Evolutionary conservation across 2,797 vertebrate genomes (phyloP), one percentile per base, ranked within the genome.

Genomic region (Eidolon dupreanum): DNA sequence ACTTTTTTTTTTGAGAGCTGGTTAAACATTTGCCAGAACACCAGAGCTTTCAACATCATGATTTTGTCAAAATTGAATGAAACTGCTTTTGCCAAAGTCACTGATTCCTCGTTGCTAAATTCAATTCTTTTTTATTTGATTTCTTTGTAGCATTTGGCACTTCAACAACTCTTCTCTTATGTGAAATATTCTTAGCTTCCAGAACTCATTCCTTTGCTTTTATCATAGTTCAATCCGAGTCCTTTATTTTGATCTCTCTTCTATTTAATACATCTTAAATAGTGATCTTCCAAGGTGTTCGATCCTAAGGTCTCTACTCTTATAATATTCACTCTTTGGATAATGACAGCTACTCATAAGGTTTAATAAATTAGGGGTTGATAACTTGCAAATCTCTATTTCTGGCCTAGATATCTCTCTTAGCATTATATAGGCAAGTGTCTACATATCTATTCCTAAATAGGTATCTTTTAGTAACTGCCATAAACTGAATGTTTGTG

Each of bases 101-200:
- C 10, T 22, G 19, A 68, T 88, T 68, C 31, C 46, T 68, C 68
- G 17, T 73, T 68, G 8, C 38, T 75, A 93, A 84, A 85, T 68
- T 59, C 28, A 38, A 31, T 91, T 53, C 36, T 31, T 68, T 59
- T 73, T 66, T 26, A 90, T 73, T 85, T 85, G 33, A 91, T 89
- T 82, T 86, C 28, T 82, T 94, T 49, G 9, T 66, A 63, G 16
- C 63, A 94, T 55, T 84, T 94, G 51, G 24, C 43, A 93, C 63
- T 36, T 92, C 8, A 86, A 5, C 4, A n/a, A 88, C 9, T 38
- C 26, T 16, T 77, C 51, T 49, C n/a, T 55, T 65, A 8, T 77
- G 31, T 43, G 38, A 96, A 70, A 74, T 86, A 81, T 57, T 73
- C 16, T 94, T 88, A 68, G 10, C 5, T 79, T 90, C 53, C 28